Evolutionary conservation across 2,888 invertebrate genomes (phyloP), one percentile per base, ranked within the genome.

Genomic region (Phymatocera aterrima): DNA sequence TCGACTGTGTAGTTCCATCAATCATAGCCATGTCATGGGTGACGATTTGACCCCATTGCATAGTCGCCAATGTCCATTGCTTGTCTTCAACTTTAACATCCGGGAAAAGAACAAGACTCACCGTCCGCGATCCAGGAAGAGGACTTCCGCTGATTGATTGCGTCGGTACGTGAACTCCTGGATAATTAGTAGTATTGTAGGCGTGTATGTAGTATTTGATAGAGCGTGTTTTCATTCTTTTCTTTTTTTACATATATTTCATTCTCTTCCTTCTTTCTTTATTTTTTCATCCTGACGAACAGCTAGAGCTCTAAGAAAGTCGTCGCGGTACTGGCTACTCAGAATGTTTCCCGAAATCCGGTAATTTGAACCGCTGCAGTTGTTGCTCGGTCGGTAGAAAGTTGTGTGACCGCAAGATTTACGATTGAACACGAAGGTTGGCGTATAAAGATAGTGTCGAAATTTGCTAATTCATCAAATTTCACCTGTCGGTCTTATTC

Each of bases 11-110:
- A 72, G 93, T 93, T 74, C 95, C 95, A 75, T 94, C 94, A 40
- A 95, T 94, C 86, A 95, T 91, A 24, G 95, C 95, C 94, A 96
- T 95, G 85, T 96, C 96, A 88, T 96, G 96, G 6, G 95, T 95
- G 46, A 96, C 92, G 82, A 96, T 94, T 90, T 96, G 96, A 0
- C 96, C 96, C 92, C 94, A 96, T 84, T 96, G 95, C 93, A 95
- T 95, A 64, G 96, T 94, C 70, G 94, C 94, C 18, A 97, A 91
- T 21, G 95, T 96, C 92, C 93, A 96, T 80, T 94, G 90, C 0
- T 94, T 95, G 90, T 97, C 96, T 4, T 94, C 92, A 3, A 95
- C 89, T 81, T 94, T 93, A 48, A 92, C 91, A 85, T 96, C 95
- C 0, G 96, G 96, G 88, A 95, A 96, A 8, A 95, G 88, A 0